Base-by-base conservation (phyloP, 2,888 invertebrate species). In the Eudasyphora cyanicolor region DNA sequence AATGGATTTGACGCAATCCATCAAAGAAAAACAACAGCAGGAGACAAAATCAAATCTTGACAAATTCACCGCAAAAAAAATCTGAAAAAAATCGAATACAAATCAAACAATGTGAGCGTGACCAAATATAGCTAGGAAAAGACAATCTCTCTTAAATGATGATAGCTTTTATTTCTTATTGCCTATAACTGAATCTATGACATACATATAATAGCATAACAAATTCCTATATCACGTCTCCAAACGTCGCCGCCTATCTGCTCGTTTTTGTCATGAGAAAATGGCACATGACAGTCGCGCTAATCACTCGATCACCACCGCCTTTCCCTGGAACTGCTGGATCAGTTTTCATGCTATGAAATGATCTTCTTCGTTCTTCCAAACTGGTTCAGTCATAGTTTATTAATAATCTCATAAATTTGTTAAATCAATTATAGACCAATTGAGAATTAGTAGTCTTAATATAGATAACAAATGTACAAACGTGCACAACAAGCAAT, bases 391-490 rank as follows among this genome's bases (percentile, higher is more conserved):
- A 51, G 57, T 57, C 57, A 27, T 57, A 8, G 27, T 27, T 27
- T 57, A 64, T 76, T 64, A 64, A 51, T 70, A 70, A 51, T 70
- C 51, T 42, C 38, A 32, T 49, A 38, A 80, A 76, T 76, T 81
- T 73, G 71, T 81, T 81, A 73, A 81, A 81, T 76, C 81, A 76
- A 81, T 76, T 81, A 76, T 67, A 76, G 67, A 64, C 76, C 64
- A 76, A 76, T 73, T 76, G 81, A 81, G 45, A 81, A 81, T 81
- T 76, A 57, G 57, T 54, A 35, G 14, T 42, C 35, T 70, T 76
- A 51, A 73, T 54, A 73, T 74, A 42, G 17, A 73, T 74, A 62
- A 51, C 73, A 67, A 67, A 45, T 51, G 32, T 21, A 19, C 7
- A 42, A 57, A 27, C n/a, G n/a, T 21, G 21, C 19, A 17, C 1